A percentile compares a stretch with the other conserved stretches of the same genome.
Evolutionary conservation across 2,888 invertebrate genomes (phyloP).

Genomic region (Geophilus truncorum): DNA sequence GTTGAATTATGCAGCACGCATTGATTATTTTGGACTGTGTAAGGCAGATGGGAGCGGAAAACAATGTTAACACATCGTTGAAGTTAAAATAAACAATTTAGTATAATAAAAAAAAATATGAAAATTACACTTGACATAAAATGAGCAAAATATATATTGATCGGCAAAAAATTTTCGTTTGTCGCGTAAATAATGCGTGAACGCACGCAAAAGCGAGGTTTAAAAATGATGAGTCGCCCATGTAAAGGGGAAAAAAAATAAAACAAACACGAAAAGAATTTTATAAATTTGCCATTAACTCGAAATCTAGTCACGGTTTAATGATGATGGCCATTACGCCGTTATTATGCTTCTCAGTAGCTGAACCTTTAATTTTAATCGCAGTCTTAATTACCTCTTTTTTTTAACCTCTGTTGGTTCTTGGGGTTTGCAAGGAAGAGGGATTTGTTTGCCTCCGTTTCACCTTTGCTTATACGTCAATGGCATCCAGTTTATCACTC

Average conservation of each 20-base stretch:
- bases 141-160: background rate
- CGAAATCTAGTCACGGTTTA: background rate
- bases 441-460: background rate
- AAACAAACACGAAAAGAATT: background rate
- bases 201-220: background rate
- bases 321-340: too few species aligned
- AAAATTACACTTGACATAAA: background rate
- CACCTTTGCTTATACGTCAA: background rate
- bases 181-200: background rate
- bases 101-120: background rate
- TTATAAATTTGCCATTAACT: background rate
- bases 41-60: too few species aligned
- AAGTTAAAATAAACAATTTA: background rate
- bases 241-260: background rate
- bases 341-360: background rate
- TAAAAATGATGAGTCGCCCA: too few species aligned
- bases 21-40: too few species aligned
- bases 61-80: too few species aligned
- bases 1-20: too few species aligned
- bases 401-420: too few species aligned
- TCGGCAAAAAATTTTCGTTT: background rate
- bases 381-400: background rate
- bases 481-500: conserved; percentile 16
- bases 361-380: background rate
- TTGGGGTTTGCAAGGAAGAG: background rate